Evolutionary conservation across 2,113 vertebrate species (phyloP).

Genomic region (Ellobius talpinus): DNA sequence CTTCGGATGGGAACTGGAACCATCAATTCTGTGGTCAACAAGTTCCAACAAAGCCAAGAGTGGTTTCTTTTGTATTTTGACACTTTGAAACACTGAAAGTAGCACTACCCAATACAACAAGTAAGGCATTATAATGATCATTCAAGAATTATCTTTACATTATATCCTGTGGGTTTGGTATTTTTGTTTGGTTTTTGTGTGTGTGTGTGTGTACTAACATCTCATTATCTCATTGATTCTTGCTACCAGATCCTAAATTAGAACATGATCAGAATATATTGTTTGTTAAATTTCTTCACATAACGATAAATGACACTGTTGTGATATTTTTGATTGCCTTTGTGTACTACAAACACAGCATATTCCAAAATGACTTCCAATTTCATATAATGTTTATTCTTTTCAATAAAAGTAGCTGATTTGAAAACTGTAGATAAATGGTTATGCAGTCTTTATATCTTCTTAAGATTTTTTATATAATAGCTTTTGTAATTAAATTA

Average conservation of each 20-base stretch:
- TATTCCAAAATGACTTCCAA: neutral
- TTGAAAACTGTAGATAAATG: slow-evolving; percentile 50
- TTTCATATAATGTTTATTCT: slow-evolving; percentile 14
- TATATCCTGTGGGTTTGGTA: neutral
- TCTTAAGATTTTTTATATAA: slow-evolving; percentile 40
- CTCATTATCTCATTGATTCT: neutral
- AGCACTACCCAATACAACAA: neutral
- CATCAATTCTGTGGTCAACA: neutral
- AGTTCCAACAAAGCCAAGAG: neutral
- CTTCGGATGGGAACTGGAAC: neutral
- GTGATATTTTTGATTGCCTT: slow-evolving; percentile 43
- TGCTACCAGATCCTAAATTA: slow-evolving; percentile 48
- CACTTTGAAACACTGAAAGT: neutral
- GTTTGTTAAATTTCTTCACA: slow-evolving; percentile 5
- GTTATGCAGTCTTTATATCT: slow-evolving; percentile 12
- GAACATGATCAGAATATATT: neutral
- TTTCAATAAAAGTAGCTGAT: slow-evolving; percentile 49
- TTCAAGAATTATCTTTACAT: neutral
- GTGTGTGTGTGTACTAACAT: neutral
- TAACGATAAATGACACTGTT: neutral
- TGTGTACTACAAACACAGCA: slow-evolving; percentile 3
- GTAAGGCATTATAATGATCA: neutral
- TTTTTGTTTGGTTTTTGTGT: neutral
- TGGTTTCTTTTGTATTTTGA: neutral
- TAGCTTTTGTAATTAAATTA: slow-evolving; percentile 52